Conservation (phyloP, 2,797 vertebrate genomes). For the Sebastes minor region DNA sequence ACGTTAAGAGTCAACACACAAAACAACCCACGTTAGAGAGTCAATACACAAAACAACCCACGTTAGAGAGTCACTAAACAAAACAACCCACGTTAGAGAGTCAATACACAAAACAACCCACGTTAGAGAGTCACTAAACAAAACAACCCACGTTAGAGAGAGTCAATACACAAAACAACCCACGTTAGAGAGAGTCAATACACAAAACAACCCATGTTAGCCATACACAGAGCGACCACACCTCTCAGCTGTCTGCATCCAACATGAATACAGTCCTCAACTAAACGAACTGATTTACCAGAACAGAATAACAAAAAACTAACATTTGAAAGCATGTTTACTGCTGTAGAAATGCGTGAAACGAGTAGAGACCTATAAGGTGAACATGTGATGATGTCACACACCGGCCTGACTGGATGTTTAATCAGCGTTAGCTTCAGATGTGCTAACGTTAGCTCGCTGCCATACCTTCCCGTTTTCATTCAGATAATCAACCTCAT, state of each 20-base stretch:
- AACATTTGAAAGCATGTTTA: not conserved
- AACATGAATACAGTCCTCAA: not conserved
- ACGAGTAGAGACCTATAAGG: fast-evolving
- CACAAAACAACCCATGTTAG: not conserved
- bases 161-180: not conserved
- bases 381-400: no score
- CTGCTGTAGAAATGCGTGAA: not conserved
- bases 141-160: no score
- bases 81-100: not conserved
- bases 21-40: no score
- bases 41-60: no score
- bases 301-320: not conserved
- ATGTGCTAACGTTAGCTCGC: not conserved
- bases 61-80: no score
- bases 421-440: conserved; percentile 18
- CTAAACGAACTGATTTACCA: not conserved
- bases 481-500: not conserved
- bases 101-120: not conserved
- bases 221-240: not conserved
- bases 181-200: not conserved
- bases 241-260: not conserved
- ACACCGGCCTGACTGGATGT: not conserved
- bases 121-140: not conserved
- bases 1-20: no score
- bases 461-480: not conserved